Evolutionary conservation across 2,797 vertebrate species (phyloP).

Genomic region (Rhinophrynus dorsalis): DNA sequence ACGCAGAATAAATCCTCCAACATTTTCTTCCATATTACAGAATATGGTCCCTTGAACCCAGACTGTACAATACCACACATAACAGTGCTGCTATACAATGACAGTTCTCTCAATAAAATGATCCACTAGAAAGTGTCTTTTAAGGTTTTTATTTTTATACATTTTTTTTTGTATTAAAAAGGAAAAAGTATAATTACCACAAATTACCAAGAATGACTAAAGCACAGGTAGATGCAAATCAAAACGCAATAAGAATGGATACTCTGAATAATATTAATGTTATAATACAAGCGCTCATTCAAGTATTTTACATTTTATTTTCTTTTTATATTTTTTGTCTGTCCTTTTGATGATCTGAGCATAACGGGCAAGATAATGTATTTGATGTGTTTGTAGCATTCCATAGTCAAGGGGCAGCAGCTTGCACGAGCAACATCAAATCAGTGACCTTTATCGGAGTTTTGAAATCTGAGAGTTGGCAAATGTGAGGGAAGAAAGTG

Average conservation of each 20-base stretch:
- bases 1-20: too few relatives aligned
- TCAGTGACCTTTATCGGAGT: constrained; percentile 7
- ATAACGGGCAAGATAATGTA: constrained; percentile 84
- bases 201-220: constrained; percentile 96
- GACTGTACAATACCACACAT: too few relatives aligned
- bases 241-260: constrained; percentile 98
- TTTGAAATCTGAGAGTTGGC: constrained; percentile 13
- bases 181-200: constrained; percentile 99
- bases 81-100: too few relatives aligned
- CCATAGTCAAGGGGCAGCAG: constrained; percentile 78
- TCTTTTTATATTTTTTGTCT: constrained; percentile 59
- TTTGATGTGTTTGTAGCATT: constrained; percentile 80
- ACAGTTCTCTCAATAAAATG: too few relatives aligned
- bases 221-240: constrained; percentile 96
- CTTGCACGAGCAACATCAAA: constrained; percentile 24
- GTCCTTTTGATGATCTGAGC: constrained; percentile 83
- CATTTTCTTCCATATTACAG: too few relatives aligned
- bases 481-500: background rate
- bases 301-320: constrained; percentile 95
- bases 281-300: constrained; percentile 99
- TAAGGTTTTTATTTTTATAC: constrained; percentile 94
- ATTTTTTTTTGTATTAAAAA: constrained; percentile 98
- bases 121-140: constrained; percentile 61
- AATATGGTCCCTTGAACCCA: too few relatives aligned
- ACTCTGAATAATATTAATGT: constrained; percentile 98